phyloP scores from a whole-genome alignment of 2,113 vertebrate genomes.

The Shinisaurus crocodilurus region DNA sequence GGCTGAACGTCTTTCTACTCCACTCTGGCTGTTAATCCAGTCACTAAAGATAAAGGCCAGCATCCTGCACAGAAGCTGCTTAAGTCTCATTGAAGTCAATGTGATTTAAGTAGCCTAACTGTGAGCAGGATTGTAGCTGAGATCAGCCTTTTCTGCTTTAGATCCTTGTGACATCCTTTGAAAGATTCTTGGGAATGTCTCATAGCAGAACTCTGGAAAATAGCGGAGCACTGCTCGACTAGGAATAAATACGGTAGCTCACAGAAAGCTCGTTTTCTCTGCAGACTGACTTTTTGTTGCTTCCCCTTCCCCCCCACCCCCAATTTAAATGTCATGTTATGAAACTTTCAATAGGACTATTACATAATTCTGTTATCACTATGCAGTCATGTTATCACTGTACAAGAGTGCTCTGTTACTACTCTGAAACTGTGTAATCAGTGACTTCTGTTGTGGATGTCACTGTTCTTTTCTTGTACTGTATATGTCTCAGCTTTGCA shows the following conservation, averaged over 20 bases:
- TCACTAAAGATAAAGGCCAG: conserved; percentile 70
- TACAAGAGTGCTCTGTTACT: neutral
- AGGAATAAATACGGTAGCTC: neutral
- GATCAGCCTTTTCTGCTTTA: neutral
- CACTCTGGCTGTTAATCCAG: conserved; percentile 69
- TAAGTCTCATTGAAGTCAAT: neutral
- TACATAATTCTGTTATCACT: neutral
- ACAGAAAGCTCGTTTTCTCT: neutral
- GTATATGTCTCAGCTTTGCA: neutral
- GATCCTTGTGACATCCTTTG: neutral
- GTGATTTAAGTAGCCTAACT: too few relatives aligned
- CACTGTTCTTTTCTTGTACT: too few relatives aligned
- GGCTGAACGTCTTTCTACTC: conserved; percentile 65
- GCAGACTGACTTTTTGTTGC: neutral
- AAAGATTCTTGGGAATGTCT: neutral
- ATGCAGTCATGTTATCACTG: neutral
- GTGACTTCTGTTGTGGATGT: neutral
- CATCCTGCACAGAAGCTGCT: conserved; percentile 14
- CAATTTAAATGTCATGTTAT: neutral
- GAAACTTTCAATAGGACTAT: neutral
- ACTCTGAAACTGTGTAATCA: neutral
- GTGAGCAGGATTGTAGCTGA: neutral
- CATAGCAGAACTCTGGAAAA: neutral
- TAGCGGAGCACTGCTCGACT: neutral
- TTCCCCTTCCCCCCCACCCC: too few relatives aligned